phyloP scores from a whole-genome alignment of 2,113 vertebrate genomes.

The Thryonomys swinderianus region DNA sequence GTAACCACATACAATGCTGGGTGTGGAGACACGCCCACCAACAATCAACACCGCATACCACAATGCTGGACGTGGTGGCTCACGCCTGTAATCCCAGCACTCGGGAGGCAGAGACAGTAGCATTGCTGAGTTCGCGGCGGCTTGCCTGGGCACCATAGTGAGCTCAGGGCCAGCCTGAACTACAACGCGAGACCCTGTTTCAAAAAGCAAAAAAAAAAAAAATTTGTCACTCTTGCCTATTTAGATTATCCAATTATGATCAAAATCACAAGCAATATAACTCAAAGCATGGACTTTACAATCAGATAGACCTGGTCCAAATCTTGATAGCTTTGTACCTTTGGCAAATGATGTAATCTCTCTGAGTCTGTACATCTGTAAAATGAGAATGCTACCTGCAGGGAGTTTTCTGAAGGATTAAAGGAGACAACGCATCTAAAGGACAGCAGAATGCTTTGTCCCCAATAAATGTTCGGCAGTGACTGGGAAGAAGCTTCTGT shows the following conservation, averaged over 20 bases:
- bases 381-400: neutral
- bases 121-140: too few relatives aligned
- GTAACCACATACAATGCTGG: too few relatives aligned
- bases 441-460: neutral
- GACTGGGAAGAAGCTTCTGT: neutral
- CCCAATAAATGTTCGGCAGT: neutral
- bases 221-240: slow-evolving; percentile 6
- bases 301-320: neutral
- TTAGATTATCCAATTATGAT: neutral
- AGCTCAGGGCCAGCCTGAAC: too few relatives aligned
- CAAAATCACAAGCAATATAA: neutral
- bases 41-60: too few relatives aligned
- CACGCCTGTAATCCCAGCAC: too few relatives aligned
- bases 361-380: neutral
- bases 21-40: too few relatives aligned
- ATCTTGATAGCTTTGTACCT: neutral
- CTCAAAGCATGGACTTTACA: neutral
- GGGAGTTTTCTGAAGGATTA: neutral
- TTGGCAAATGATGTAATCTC: neutral
- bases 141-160: too few relatives aligned
- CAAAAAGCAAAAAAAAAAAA: too few relatives aligned
- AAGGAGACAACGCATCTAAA: neutral
- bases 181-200: too few relatives aligned
- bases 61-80: too few relatives aligned
- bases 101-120: too few relatives aligned